These are phyloP conservation scores for Amphimedon queenslandica DNA, from an alignment of 37 sponge, comb jelly and placozoan species.

Conservation along the genomic window DNA sequence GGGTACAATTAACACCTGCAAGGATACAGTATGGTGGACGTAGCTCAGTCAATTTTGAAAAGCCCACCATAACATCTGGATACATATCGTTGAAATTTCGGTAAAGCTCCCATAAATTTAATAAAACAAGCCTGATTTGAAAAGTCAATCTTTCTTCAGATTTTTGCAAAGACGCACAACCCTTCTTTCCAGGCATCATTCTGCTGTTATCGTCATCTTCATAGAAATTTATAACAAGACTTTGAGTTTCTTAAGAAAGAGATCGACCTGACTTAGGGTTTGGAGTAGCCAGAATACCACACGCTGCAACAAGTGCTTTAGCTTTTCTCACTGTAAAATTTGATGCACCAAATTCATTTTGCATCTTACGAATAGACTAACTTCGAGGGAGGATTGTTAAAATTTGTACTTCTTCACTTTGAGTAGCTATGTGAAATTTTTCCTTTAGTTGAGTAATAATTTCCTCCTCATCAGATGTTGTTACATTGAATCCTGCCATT, in stretches of 20 bases:
- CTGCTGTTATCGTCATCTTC: not conserved
- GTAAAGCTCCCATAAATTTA: constrained; percentile 43
- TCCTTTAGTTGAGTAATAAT: constrained; percentile 36
- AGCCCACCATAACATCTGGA: constrained; percentile 28
- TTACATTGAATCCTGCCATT: constrained; percentile 6
- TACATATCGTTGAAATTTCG: constrained; percentile 17
- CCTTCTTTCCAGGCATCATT: constrained; percentile 40
- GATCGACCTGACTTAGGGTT: constrained; percentile 8
- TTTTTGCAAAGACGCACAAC: constrained; percentile 24
- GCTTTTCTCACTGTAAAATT: constrained; percentile 31
- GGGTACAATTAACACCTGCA: constrained; percentile 42
- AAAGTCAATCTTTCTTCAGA: constrained; percentile 9
- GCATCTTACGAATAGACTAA: constrained; percentile 24
- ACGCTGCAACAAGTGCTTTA: constrained; percentile 34
- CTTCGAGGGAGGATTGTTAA: constrained; percentile 39
- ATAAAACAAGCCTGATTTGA: constrained; percentile 35
- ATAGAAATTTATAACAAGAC: not conserved
- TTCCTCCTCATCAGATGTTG: constrained; percentile 14
- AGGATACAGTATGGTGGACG: constrained; percentile 24
- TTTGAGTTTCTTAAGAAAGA: not conserved
- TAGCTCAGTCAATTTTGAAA: constrained; percentile 42
- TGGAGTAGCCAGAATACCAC: constrained; percentile 35
- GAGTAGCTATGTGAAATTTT: constrained; percentile 27
- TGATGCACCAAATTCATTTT: constrained; percentile 29
- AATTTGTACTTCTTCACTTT: constrained; percentile 34